A percentile compares a stretch with the other conserved stretches of the same genome.
Conservation (phyloP, 2,113 vertebrate genomes). For the Castor canadensis region DNA sequence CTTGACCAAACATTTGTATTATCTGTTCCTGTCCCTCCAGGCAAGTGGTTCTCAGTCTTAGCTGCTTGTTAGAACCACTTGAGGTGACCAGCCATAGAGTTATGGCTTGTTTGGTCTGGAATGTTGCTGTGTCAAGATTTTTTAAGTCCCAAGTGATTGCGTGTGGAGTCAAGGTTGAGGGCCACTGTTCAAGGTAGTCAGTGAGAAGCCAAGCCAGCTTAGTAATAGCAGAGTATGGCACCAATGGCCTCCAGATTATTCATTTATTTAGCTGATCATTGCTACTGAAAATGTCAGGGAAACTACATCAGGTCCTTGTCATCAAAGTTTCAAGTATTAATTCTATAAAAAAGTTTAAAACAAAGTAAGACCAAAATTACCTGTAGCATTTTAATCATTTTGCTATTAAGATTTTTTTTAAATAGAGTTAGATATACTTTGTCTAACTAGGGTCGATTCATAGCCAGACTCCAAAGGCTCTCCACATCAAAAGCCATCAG, state of each 20-base stretch:
- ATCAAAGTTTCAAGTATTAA: not conserved
- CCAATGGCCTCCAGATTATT: not conserved
- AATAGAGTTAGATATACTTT: not conserved
- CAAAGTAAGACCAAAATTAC: not conserved
- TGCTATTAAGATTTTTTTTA: not conserved
- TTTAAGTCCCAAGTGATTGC: not conserved
- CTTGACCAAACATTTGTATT: not conserved
- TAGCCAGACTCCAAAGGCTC: not conserved
- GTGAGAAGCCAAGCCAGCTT: not conserved
- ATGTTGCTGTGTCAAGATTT: not conserved
- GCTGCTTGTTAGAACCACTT: rapidly evolving
- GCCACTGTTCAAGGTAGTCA: not conserved
- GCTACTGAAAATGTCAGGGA: not conserved
- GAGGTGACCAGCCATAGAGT: not conserved
- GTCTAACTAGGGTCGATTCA: not conserved
- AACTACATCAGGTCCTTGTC: not conserved
- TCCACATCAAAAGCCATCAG: rapidly evolving
- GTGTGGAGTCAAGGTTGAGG: not conserved
- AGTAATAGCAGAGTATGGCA: not conserved
- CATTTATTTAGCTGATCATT: not conserved
- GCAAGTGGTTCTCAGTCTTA: not conserved
- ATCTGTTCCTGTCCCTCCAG: not conserved
- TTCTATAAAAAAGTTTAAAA: not conserved
- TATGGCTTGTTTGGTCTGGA: not conserved
- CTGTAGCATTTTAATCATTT: not conserved